Conservation (phyloP, 1,140 invertebrate species). For the Drosophila yakuba region DNA sequence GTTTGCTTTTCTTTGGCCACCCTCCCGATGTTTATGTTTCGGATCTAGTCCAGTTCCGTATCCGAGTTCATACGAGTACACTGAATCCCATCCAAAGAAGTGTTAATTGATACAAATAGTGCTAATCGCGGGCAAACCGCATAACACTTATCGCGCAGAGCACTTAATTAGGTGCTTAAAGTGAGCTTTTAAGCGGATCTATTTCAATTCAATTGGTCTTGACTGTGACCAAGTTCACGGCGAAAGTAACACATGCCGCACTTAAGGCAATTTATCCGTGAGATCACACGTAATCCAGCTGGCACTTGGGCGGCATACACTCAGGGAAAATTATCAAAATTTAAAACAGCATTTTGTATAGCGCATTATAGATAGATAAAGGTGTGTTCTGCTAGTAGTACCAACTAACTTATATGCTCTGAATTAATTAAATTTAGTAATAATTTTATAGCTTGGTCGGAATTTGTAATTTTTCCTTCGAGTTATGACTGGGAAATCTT, state of each 20-base stretch:
- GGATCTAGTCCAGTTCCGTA: conserved; percentile 17
- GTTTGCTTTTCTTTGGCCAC: background rate
- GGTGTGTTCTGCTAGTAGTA: too few species aligned
- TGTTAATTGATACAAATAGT: conserved; percentile 33
- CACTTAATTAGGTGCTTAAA: conserved; percentile 41
- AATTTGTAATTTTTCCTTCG: too few species aligned
- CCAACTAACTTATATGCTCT: too few species aligned
- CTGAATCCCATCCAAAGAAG: conserved; percentile 26
- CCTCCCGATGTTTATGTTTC: background rate
- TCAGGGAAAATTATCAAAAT: background rate
- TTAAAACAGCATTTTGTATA: background rate
- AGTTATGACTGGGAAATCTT: too few species aligned
- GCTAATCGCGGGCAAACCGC: conserved; percentile 33
- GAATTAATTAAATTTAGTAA: too few species aligned
- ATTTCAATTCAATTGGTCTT: conserved; percentile 37
- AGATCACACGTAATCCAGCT: conserved; percentile 29
- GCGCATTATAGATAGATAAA: too few species aligned
- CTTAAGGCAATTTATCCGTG: conserved; percentile 43
- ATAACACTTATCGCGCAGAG: conserved; percentile 24
- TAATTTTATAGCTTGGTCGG: too few species aligned
- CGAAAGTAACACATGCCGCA: conserved; percentile 23
- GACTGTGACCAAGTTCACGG: conserved; percentile 34
- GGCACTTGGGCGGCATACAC: background rate
- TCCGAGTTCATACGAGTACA: background rate
- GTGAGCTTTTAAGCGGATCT: conserved; percentile 35